phyloP scores from a whole-genome alignment of 2,797 vertebrate genomes.

The Setipinna tenuifilis region DNA sequence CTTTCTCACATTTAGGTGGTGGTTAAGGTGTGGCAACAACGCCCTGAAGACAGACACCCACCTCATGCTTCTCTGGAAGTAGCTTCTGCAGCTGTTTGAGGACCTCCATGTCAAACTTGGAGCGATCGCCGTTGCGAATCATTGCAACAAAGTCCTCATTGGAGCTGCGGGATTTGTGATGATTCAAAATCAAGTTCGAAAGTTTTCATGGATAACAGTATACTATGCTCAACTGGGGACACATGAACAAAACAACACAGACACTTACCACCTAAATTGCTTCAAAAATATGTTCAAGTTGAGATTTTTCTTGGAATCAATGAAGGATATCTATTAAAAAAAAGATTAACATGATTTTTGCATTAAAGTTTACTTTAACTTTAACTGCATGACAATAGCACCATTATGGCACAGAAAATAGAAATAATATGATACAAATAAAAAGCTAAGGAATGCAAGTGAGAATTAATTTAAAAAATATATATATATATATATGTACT shows the following conservation, averaged over 20 bases:
- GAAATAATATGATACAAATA: neutral
- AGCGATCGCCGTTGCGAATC: constrained; percentile 79
- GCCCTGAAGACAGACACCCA: constrained; percentile 54
- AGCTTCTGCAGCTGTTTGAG: constrained; percentile 88
- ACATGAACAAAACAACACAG: neutral
- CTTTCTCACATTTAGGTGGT: no score
- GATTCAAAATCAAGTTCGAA: neutral
- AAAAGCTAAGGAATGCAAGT: neutral
- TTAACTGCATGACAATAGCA: neutral
- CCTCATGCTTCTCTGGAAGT: constrained; percentile 89
- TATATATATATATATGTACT: neutral
- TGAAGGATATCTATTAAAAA: constrained; percentile 83
- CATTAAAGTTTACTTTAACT: neutral
- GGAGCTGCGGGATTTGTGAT: constrained; percentile 68
- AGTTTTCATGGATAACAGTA: neutral
- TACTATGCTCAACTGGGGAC: neutral
- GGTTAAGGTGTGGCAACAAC: no score
- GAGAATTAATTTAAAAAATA: neutral
- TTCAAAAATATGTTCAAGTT: constrained; percentile 93
- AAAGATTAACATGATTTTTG: constrained; percentile 5
- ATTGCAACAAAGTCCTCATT: constrained; percentile 81
- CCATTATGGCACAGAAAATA: neutral
- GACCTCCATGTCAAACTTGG: constrained; percentile 83
- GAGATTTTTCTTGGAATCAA: constrained; percentile 87
- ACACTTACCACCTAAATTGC: constrained; percentile 88